Base-by-base conservation (phyloP, 2,888 invertebrate species). In the Oeneis ivallda region DNA sequence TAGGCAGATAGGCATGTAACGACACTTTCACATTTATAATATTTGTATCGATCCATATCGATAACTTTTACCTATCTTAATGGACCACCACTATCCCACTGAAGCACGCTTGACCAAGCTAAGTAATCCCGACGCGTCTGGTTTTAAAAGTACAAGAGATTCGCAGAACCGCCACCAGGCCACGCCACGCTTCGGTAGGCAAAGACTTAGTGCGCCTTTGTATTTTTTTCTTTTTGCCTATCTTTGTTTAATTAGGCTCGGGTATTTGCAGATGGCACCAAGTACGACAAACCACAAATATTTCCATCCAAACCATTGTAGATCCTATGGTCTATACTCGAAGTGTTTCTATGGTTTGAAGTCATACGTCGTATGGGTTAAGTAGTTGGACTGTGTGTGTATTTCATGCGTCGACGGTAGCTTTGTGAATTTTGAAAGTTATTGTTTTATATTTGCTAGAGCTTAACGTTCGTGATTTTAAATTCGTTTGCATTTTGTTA, bases 121-220 rank as follows among this genome's bases (percentile, higher is more conserved):
- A 84, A 89, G 81, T 77, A 77, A 76, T 76, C 80, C 81, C 78
- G 89, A 89, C 73, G 73, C 72, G 74, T 69, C 71, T 66, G 76
- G 76, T 76, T 78, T 78, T 79, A 80, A 82, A 78, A 77, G 79
- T 83, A 79, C 79, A 79, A 74, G 77, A 76, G 74, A 75, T 77
- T 88, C 87, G 86, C 86, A 80, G 78, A 87, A 86, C 76, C 72
- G 73, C 76, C 77, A 77, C 77, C 75, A 70, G 71, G 74, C 71
- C 75, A 70, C 71, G 74, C 71, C 77, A 79, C 81, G 85, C 83
- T 72, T 79, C 82, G 75, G 69, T 78, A 77, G 74, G 69, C 79
- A 81, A 82, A 80, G 77, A 79, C 79, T 79, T 76, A 77, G 76
- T 74, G 74, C 75, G 69, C 64, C 69, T 68, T 71, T 73, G 72